Base-by-base conservation (phyloP, 2,797 vertebrate species). In the Tolypeutes matacus region DNA sequence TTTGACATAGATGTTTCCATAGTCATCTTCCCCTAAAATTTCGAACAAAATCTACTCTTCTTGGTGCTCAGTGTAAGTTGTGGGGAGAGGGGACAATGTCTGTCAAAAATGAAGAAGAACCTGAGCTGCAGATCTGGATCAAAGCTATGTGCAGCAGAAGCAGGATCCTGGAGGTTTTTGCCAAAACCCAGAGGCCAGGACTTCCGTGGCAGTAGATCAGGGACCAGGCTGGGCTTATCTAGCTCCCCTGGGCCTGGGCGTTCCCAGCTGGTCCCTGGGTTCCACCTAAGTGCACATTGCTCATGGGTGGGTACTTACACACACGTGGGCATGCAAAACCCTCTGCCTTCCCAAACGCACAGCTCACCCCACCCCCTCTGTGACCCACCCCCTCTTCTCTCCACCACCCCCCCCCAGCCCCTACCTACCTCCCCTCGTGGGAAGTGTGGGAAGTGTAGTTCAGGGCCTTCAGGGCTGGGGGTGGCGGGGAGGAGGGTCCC, bases 81-180 rank as follows among this genome's bases (percentile, higher is more conserved):
- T 23, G 49, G 21, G 76, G 46, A 77, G 27, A 62, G 58, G 31
- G 27, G 67, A 23, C 51, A 53, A 53, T 9, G 10, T 53, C 51
- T 31, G 7, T 17, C 4, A 84, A 81, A 67, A 87, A 64, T 29
- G 84, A 89, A 9, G 89, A 76, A 67, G 65, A 70, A 12, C 21
- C n/a, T 14, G 20, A 64, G 53, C 62, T 96, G 82, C 42, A 23
- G 78, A 87, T 73, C 15, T 20, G 29, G 46, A 56, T 81, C 89
- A 95, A 89, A 81, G 89, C 83, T 64, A 73, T 3, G 10, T 21
- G 18, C 18, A 60, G 78, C 31, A 21, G 29, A 84, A 69, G 62
- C 86, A 60, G 92, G 95, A 90, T 8, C 65, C 42, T 21, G 12
- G 62, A 86, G 51, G n/a, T 36, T 39, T 76, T 60, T 93, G 56